Conservation (phyloP, 2,888 invertebrate genomes). For the Nesidiocoris tenuis region DNA sequence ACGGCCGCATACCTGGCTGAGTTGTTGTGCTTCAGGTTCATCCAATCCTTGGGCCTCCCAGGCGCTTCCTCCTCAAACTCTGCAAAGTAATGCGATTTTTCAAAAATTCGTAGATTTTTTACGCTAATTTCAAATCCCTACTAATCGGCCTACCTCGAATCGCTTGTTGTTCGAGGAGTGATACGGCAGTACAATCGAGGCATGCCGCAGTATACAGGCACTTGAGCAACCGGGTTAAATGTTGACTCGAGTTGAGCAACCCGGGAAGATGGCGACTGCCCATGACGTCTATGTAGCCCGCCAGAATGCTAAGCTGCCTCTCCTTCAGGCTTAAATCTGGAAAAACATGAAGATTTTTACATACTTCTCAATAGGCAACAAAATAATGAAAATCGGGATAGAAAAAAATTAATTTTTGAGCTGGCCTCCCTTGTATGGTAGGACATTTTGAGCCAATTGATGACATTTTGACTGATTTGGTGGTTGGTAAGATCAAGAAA, state of each 20-base stretch:
- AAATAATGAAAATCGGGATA: too few species aligned
- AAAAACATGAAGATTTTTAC: background rate
- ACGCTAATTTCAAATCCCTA: too few species aligned
- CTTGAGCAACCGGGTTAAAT: conserved; percentile 61
- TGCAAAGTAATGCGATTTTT: too few species aligned
- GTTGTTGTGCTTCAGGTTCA: conserved; percentile 63
- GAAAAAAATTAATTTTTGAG: too few species aligned
- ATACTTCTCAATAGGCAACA: too few species aligned
- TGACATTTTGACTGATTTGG: too few species aligned
- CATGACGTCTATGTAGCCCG: conserved; percentile 66
- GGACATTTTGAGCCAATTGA: too few species aligned
- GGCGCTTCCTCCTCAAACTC: conserved; percentile 34
- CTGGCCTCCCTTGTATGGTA: too few species aligned
- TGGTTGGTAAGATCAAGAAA: too few species aligned
- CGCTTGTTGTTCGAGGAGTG: conserved; percentile 46
- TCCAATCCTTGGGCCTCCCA: conserved; percentile 58
- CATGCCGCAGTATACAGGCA: conserved; percentile 54
- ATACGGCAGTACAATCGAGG: conserved; percentile 46
- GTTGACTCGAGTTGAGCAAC: conserved; percentile 60
- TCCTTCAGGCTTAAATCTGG: conserved; percentile 57
- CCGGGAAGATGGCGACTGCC: conserved; percentile 60
- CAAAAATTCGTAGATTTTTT: too few species aligned
- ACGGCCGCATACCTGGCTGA: conserved; percentile 56
- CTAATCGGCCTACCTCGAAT: conserved; percentile 47
- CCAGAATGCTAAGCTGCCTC: conserved; percentile 59